Conservation (phyloP, 2,888 invertebrate species). For the Acanthosepion pharaonis region DNA sequence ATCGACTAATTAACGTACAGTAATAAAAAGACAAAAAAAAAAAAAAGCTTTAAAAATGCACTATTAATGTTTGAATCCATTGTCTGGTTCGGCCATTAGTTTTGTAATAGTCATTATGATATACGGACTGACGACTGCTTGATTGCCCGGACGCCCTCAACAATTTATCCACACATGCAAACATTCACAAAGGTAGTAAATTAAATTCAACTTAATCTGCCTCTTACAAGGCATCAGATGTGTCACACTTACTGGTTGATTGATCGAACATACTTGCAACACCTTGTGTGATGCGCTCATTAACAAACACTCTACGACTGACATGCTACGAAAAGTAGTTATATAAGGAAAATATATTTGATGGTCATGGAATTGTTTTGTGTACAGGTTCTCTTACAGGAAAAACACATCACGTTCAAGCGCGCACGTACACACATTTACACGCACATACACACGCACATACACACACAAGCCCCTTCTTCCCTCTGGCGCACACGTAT, state of each 20-base stretch:
- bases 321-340: too few relatives aligned
- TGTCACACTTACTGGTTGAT: too few relatives aligned
- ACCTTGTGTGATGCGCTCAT: too few relatives aligned
- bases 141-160: neutral
- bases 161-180: neutral
- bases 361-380: neutral
- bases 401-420: neutral
- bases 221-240: too few relatives aligned
- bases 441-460: neutral
- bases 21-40: neutral
- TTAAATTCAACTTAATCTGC: neutral
- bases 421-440: neutral
- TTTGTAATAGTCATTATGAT: neutral
- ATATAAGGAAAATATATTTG: neutral
- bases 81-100: neutral
- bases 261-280: too few relatives aligned
- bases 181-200: neutral
- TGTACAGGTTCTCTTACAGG: neutral
- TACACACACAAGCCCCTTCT: neutral
- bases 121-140: neutral
- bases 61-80: neutral
- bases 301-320: too few relatives aligned
- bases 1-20: neutral
- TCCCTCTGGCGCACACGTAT: neutral
- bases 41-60: neutral